Conservation (phyloP, 1,140 invertebrate genomes). For the Plectrocnemia conspersa region DNA sequence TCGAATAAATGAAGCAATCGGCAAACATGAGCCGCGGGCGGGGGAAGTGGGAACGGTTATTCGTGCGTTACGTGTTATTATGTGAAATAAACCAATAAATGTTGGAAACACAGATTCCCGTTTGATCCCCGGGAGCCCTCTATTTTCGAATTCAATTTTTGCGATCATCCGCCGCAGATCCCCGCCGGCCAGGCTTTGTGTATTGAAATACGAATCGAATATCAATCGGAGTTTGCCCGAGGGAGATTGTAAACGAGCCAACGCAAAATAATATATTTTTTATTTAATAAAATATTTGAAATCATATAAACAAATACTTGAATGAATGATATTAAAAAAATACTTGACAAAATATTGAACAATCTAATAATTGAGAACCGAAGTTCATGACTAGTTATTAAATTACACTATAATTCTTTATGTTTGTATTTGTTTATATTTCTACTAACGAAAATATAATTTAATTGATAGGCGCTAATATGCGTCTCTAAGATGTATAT, state of each 20-base stretch:
- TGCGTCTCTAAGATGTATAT: too few species aligned
- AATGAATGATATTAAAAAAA: too few species aligned
- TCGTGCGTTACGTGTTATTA: constrained; percentile 31
- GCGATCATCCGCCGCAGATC: constrained; percentile 32
- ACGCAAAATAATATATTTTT: too few species aligned
- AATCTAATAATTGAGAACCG: too few species aligned
- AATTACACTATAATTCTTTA: too few species aligned
- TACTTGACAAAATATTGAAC: too few species aligned
- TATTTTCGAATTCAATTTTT: constrained; percentile 37
- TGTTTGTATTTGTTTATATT: too few species aligned
- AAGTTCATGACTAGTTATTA: too few species aligned
- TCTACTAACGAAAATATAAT: too few species aligned
- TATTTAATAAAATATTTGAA: too few species aligned
- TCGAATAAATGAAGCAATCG: constrained; percentile 24
- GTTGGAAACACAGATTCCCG: constrained; percentile 32
- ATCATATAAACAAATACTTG: too few species aligned
- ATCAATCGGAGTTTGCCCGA: constrained; percentile 36
- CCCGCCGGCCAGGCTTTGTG: constrained; percentile 28
- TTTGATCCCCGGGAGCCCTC: constrained; percentile 29
- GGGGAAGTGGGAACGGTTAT: constrained; percentile 20
- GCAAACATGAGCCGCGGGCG: constrained; percentile 9
- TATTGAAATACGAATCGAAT: constrained; percentile 37
- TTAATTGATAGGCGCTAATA: too few species aligned
- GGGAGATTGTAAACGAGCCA: constrained; percentile 6
- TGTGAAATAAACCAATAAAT: constrained; percentile 35